phyloP scores from a whole-genome alignment of 2,113 vertebrate species.

The Anarhynchus alexandrinus region DNA sequence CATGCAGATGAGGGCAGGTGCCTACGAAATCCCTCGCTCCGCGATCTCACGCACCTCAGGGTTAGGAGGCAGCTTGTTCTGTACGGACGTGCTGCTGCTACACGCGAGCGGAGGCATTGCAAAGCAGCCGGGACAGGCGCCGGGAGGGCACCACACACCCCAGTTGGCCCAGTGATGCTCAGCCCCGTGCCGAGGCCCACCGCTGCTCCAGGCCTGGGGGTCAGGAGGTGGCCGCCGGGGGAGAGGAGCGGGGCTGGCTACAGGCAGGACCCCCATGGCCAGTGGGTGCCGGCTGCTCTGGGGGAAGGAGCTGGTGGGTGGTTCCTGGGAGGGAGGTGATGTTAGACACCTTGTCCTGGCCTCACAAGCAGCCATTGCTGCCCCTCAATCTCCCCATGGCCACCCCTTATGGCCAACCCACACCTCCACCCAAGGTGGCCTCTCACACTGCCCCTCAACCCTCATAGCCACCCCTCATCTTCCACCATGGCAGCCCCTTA shows the following conservation, averaged over 20 bases:
- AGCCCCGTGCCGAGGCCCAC: neutral
- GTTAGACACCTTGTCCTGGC: neutral
- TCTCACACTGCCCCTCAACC: neutral
- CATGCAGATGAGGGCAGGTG: neutral
- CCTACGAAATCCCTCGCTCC: neutral
- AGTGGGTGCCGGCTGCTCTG: accelerated
- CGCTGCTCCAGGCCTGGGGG: no score
- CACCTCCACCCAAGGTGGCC: neutral
- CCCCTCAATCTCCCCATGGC: no score
- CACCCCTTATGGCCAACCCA: no score
- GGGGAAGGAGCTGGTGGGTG: neutral
- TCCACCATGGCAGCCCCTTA: neutral
- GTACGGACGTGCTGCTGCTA: neutral
- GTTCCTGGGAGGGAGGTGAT: neutral
- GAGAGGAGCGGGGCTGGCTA: accelerated
- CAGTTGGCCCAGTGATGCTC: neutral
- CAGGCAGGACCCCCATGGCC: neutral
- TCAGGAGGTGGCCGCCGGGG: neutral
- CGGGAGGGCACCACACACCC: accelerated
- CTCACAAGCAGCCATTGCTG: neutral
- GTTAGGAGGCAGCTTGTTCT: neutral
- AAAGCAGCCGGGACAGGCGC: accelerated
- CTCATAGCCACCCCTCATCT: no score
- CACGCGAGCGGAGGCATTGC: accelerated
- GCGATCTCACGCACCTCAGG: accelerated